Evolutionary conservation across 2,113 vertebrate genomes (phyloP), one percentile per base, ranked within the genome.

Genomic region (Elachura formosa): DNA sequence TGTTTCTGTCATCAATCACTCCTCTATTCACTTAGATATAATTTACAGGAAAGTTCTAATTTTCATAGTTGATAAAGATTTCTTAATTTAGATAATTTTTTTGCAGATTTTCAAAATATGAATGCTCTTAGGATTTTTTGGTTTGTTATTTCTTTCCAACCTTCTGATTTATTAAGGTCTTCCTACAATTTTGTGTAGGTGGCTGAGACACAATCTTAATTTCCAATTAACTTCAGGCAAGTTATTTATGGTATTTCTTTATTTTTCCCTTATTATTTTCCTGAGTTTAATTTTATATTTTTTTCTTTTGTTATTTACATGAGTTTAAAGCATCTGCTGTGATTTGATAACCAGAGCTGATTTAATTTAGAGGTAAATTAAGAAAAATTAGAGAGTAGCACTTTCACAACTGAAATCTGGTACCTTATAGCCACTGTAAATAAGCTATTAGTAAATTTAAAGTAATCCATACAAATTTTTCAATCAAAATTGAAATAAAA

Each of bases 61-160:
- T 95, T 83, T 62, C 7, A 4, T 9, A 69, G n/a, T 25, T 69
- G 49, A 46, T 74, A 87, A 84, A 41, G 28, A 78, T 55, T 11
- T 77, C n/a, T 77, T 93, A 4, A 89, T 91, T 81, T 91, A 89
- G 31, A n/a, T n/a, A n/a, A n/a, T 71, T 91, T 84, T 61, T 91
- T 91, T 67, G 28, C 28, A 86, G 14, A 23, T 90, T 71, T 86
- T 28, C 10, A 56, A 68, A 58, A 81, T 78, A 75, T 68, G 45
- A 67, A 55, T 64, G 9, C 14, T 38, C 26, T 29, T n/a, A n/a
- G n/a, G n/a, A n/a, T 14, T 23, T 6, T 23, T 38, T 36, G 23
- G 24, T 15, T 28, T 12, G 24, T 15, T 28, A 10, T 58, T 7
- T 49, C 5, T 49, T 81, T 77, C 40, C 55, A 89, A 43, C 48